Evolutionary conservation across 2,888 invertebrate genomes (phyloP).

Genomic region (Spatulosminthurus flaviceps): DNA sequence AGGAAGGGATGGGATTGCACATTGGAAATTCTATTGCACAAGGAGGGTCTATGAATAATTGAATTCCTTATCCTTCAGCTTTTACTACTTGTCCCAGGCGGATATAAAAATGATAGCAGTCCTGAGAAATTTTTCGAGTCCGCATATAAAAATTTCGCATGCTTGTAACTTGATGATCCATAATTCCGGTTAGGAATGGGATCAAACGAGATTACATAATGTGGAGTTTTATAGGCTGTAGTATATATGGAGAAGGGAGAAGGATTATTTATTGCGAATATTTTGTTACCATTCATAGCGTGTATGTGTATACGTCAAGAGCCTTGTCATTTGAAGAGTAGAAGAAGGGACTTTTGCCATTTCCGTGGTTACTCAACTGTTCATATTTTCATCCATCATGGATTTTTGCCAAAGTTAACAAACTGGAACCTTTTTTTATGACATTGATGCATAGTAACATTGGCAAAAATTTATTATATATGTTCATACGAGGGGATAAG

Average conservation of each 20-base stretch:
- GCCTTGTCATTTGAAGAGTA: not conserved
- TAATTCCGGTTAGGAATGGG: slow-evolving; percentile 4
- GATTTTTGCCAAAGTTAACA: slow-evolving; percentile 12
- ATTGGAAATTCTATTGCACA: too few relatives aligned
- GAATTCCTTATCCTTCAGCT: slow-evolving; percentile 3
- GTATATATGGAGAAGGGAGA: too few relatives aligned
- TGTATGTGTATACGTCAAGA: not conserved
- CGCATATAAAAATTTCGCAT: not conserved
- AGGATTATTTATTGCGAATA: slow-evolving; percentile 18
- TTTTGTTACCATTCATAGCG: not conserved
- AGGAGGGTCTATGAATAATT: not conserved
- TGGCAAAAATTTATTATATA: too few relatives aligned
- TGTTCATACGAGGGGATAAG: not conserved
- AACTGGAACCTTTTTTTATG: not conserved
- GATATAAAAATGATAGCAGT: not conserved
- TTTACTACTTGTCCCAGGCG: not conserved
- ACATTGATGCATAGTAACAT: too few relatives aligned
- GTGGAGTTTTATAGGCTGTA: not conserved
- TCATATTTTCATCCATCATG: slow-evolving; percentile 6
- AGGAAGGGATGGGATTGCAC: too few relatives aligned
- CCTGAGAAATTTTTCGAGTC: not conserved
- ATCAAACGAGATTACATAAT: not conserved
- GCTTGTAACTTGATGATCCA: not conserved
- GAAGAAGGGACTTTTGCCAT: not conserved
- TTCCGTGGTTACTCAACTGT: slow-evolving; percentile 18